These are phyloP conservation scores for Sphecodes monilicornis DNA, from an alignment of 2,888 invertebrate species.

Conservation along the genomic window DNA sequence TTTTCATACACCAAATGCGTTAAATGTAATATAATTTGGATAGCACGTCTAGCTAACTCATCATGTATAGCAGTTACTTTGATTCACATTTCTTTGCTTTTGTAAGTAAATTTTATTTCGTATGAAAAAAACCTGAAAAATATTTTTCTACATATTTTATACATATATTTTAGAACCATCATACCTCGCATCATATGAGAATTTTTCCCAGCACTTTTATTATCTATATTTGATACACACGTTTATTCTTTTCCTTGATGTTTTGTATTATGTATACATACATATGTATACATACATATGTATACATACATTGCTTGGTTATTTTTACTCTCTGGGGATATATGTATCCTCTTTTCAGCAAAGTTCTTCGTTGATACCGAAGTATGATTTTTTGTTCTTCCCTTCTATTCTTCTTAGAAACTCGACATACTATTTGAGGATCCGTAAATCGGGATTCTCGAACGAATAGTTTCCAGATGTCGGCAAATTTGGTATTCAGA, in stretches of 20 bases:
- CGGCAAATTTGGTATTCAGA: conserved; percentile 5
- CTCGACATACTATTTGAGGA: background rate
- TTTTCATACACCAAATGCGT: no score
- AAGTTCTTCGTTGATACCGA: background rate
- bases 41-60: no score
- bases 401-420: background rate
- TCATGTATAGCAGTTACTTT: no score
- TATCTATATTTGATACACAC: background rate
- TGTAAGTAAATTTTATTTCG: background rate
- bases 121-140: background rate
- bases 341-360: background rate
- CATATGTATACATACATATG: background rate
- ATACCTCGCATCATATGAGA: background rate
- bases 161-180: background rate
- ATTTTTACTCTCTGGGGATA: background rate
- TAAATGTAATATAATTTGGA: no score
- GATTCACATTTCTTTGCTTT: background rate
- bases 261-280: background rate
- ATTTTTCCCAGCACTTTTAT: background rate
- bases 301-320: background rate
- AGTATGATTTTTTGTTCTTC: background rate
- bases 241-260: background rate
- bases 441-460: conserved; percentile 4
- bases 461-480: conserved; percentile 6
- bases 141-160: background rate